phyloP scores from a whole-genome alignment of 2,797 vertebrate genomes.

The Danio tinwini region DNA sequence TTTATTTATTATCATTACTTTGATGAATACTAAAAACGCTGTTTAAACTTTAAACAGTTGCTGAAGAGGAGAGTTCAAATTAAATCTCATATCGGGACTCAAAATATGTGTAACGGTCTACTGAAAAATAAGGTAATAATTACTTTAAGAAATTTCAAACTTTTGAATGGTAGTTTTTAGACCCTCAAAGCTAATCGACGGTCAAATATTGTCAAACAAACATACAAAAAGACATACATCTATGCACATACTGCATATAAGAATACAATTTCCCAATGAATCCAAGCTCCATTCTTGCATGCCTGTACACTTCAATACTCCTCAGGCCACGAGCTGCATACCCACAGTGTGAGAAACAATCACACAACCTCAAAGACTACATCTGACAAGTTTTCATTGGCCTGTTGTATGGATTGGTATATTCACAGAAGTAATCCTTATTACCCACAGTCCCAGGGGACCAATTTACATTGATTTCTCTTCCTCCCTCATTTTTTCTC shows the following conservation, averaged over 20 bases:
- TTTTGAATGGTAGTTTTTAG: not conserved
- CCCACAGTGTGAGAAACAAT: conserved; percentile 44
- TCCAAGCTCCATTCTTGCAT: conserved; percentile 50
- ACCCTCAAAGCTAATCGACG: not conserved
- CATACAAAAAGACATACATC: not conserved
- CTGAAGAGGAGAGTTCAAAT: too few relatives aligned
- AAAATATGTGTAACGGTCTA: too few relatives aligned
- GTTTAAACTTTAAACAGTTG: too few relatives aligned
- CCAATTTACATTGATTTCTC: conserved; percentile 60
- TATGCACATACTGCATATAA: not conserved
- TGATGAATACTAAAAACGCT: too few relatives aligned
- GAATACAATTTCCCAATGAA: conserved; percentile 25
- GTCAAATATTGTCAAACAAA: not conserved
- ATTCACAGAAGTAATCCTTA: conserved; percentile 59
- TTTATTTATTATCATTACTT: too few relatives aligned
- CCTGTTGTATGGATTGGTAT: conserved; percentile 57
- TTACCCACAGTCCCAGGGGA: conserved; percentile 50
- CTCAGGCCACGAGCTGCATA: not conserved
- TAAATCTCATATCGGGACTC: too few relatives aligned
- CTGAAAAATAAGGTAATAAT: too few relatives aligned
- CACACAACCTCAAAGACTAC: conserved; percentile 48
- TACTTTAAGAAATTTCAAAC: not conserved
- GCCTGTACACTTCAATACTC: conserved; percentile 3
- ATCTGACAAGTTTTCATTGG: conserved; percentile 46
- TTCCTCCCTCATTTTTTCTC: conserved; percentile 49